These are phyloP conservation scores for Coptodon rendalli DNA, from an alignment of 2,113 vertebrate species.

Conservation along the genomic window DNA sequence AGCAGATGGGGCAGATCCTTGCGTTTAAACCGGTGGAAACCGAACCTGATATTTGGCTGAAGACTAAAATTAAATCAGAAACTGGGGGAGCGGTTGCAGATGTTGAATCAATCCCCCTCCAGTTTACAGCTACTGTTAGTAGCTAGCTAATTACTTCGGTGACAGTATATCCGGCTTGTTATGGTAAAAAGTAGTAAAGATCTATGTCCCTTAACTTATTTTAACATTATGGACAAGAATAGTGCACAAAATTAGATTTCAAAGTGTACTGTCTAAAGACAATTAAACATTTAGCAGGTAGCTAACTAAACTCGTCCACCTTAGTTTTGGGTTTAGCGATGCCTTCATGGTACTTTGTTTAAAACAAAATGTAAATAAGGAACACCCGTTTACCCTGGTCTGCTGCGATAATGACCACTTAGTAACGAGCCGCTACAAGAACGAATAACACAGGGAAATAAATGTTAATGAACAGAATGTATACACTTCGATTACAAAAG, in stretches of 20 bases:
- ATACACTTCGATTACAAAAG: neutral
- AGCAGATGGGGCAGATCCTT: slow-evolving; percentile 46
- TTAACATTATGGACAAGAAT: rapidly evolving
- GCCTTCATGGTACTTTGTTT: neutral
- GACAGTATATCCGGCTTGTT: neutral
- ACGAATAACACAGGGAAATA: neutral
- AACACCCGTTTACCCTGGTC: neutral
- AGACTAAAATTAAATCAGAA: neutral
- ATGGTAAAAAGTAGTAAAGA: neutral
- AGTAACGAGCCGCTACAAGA: neutral
- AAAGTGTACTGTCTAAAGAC: neutral
- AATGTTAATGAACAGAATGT: neutral
- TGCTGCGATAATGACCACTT: neutral
- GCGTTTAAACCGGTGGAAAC: neutral
- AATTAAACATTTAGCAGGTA: neutral
- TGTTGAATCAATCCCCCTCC: neutral
- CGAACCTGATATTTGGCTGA: neutral
- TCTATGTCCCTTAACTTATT: neutral
- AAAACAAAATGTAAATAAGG: neutral
- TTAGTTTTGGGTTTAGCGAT: neutral
- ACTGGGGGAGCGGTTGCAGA: neutral
- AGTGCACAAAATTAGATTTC: neutral
- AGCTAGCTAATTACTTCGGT: neutral
- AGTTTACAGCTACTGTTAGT: neutral
- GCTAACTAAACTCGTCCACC: neutral